Base-by-base conservation (phyloP, 2,797 vertebrate genomes). In the Molossus molossus region DNA sequence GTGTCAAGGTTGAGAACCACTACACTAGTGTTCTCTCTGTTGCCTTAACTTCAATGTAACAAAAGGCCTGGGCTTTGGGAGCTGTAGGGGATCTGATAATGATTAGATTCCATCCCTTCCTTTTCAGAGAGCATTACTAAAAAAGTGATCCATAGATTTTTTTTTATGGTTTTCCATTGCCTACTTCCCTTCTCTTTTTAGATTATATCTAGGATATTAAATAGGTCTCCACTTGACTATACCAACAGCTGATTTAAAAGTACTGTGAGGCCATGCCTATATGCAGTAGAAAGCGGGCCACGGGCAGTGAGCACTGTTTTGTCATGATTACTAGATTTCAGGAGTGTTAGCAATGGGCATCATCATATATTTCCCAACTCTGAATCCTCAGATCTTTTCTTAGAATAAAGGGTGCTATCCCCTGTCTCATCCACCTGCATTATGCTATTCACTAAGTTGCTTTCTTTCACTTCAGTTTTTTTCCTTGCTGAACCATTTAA, bases 401-500 rank as follows among this genome's bases (percentile, higher is more conserved):
- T 23, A n/a, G 29, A 65, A 72, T n/a, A 73, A 90, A 81, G 13
- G 11, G 5, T 67, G 72, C 58, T 1, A 82, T 13, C 10, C 50
- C 25, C 48, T 80, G 4, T 77, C 40, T 80, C 69, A 91, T 12
- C 40, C 48, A 73, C 55, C 20, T 70, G 58, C 10, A 21, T 86
- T 65, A 58, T 20, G 82, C 76, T 58, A 69, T 45, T 65, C 60
- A 77, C 33, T 69, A 83, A 83, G 27, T 92, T 33, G 75, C 29
- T 67, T 65, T 86, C 85, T 87, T 84, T 69, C 67, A 60, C 76
- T 94, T 84, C 21, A 82, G 9, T 33, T 40, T 50, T 91, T 87
- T 81, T 79, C 62, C 53, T 60, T 57, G 40, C 67, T 87, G 18
- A 70, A 72, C 91, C 87, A 91, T 85, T 67, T 67, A 33, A 33